Base-by-base conservation (phyloP, 2,797 vertebrate species). In the Sebastes kiyomatsui region DNA sequence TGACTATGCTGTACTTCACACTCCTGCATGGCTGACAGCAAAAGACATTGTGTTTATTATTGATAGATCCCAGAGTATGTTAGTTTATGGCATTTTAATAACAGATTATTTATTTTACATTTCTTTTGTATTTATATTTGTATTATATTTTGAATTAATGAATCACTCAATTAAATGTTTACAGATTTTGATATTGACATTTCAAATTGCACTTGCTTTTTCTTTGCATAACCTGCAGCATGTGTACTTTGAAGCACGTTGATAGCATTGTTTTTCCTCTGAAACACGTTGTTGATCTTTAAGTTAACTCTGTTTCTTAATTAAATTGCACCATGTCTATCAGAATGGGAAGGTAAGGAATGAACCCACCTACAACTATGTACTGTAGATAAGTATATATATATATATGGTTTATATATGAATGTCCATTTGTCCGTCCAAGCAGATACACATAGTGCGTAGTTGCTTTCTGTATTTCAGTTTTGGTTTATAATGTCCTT, bases 301-400 rank as follows among this genome's bases (percentile, higher is more conserved):
- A 90, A 93, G 92, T 94, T 93, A 96, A 96, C 93, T 93, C 83
- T 96, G 89, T 96, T 93, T 96, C 75, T 96, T 92, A 93, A 95
- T 96, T 89, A 90, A 95, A 95, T 94, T 93, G 94, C 93, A 95
- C 89, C 94, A 87, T 95, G 94, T 95, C 94, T 95, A 87, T 93
- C 96, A 96, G 96, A 96, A 95, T 83, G 96, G 96, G 92, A 96
- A 96, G 96, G 96, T 96, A 96, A 96, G 96, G 84, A 92, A 81
- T 82, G 58, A 90, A 84, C 55, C 81, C 62, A 76, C 69, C 75
- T 81, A 60, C 67, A 81, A 82, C 61, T 91, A 72, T 91, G 33
- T 86, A 74, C 62, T 80, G 69, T 87, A 88, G 77, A 90, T 88
- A 75, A 85, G 71, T 87, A 64, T 88, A 86, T 55, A 23, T 55